Conservation (phyloP, 1,140 invertebrate genomes). For the Pogonomyrmex barbatus region DNA sequence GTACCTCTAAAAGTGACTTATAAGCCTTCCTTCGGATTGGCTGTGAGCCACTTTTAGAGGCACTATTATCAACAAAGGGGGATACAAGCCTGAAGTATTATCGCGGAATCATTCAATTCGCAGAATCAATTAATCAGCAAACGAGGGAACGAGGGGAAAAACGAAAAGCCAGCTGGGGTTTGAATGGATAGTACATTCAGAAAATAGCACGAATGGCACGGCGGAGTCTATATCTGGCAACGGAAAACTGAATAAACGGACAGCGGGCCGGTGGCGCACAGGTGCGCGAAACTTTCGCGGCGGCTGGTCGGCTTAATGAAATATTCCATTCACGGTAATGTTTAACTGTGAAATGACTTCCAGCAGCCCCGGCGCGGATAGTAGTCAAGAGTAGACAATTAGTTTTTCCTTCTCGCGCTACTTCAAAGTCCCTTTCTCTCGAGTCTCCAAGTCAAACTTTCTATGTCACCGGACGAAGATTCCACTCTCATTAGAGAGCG, state of each 20-base stretch:
- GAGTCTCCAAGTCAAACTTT: slow-evolving; percentile 32
- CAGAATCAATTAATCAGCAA: not conserved
- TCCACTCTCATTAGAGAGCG: not conserved
- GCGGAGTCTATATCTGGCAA: not conserved
- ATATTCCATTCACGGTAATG: slow-evolving; percentile 72
- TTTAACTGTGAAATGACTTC: slow-evolving; percentile 60
- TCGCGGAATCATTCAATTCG: not conserved
- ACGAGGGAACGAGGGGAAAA: not conserved
- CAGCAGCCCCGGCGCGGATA: slow-evolving; percentile 22
- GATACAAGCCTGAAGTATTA: not conserved
- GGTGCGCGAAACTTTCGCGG: slow-evolving; percentile 54
- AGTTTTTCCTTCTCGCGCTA: slow-evolving; percentile 18
- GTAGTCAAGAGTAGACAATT: slow-evolving; percentile 69
- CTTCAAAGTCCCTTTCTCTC: not conserved
- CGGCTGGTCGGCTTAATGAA: slow-evolving; percentile 65
- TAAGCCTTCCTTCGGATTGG: too few relatives aligned
- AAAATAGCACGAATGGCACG: not conserved
- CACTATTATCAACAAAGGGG: too few relatives aligned
- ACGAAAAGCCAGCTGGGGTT: not conserved
- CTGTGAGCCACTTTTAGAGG: too few relatives aligned
- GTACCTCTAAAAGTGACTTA: too few relatives aligned
- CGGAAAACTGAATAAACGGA: slow-evolving; percentile 27
- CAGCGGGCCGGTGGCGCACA: not conserved
- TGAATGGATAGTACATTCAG: not conserved
- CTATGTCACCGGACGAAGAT: not conserved